Evolutionary conservation across 2,797 vertebrate species (phyloP), one percentile per base, ranked within the genome.

Genomic region (Danio kyathit): DNA sequence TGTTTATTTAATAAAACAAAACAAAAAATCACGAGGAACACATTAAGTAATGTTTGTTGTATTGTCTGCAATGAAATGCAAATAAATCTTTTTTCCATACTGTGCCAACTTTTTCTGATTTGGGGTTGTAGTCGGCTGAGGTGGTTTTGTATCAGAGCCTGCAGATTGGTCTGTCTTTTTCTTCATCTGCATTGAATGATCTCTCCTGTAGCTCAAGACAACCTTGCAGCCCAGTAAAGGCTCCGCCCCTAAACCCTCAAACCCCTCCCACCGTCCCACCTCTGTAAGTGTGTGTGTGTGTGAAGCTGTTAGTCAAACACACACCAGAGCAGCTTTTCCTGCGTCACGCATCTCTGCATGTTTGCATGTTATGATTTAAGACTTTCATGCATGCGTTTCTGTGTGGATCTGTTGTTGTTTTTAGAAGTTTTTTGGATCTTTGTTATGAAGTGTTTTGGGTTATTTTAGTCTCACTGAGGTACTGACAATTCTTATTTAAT

Each of bases 151-250:
- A 60, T 29, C 6, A n/a, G 9, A 69, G 66, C 48, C 44, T 6
- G 29, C 41, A 44, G 54, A 14, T 21, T 46, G 8, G 13, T 19
- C 29, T 51, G 10, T 69, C n/a, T 64, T 49, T 54, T 71, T 17
- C 43, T 67, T 41, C 3, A 48, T 5, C 44, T 60, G 48, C 60
- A 79, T 60, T 82, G 46, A 51, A 16, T 17, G 43, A 72, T 70
- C 29, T 83, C 64, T 86, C 76, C 67, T 19, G 76, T 91, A 96
- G 96, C 92, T 95, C 94, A 95, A 95, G 95, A 94, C 88, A 0
- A 91, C 89, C 71, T 89, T 95, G 87, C 90, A 90, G 43, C 84
- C 88, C 86, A 90, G 88, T 83, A 88, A 88, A 90, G 92, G 90
- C 86, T 84, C 89, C 85, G 85, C 82, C 89, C 87, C 84, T 56